Conservation (phyloP, 2,888 invertebrate species). For the Dryobota labecula region DNA sequence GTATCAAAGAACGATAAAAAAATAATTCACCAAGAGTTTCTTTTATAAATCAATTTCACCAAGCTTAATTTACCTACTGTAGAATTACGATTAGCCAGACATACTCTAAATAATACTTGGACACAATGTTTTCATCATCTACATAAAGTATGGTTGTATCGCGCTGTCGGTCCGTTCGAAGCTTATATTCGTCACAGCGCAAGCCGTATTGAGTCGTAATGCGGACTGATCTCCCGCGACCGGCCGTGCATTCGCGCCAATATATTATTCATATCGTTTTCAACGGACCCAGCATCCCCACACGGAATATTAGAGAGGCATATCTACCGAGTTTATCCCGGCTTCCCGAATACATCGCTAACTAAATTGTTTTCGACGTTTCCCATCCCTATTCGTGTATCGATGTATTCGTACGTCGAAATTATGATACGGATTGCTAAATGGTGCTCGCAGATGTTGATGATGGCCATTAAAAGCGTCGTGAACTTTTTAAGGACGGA, state of each 20-base stretch:
- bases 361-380: conserved; percentile 85
- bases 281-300: conserved; percentile 83
- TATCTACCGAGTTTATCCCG: conserved; percentile 80
- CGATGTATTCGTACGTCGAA: conserved; percentile 53
- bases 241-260: conserved; percentile 75
- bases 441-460: conserved; percentile 72
- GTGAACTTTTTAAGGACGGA: conserved; percentile 68
- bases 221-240: conserved; percentile 77
- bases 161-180: conserved; percentile 65
- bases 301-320: conserved; percentile 88
- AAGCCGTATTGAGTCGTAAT: conserved; percentile 63
- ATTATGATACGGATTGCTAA: conserved; percentile 70
- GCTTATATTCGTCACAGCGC: conserved; percentile 76
- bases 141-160: conserved; percentile 51
- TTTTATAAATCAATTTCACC: not conserved
- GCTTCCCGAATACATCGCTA: conserved; percentile 85
- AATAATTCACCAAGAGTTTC: not conserved
- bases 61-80: not conserved
- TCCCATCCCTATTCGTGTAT: conserved; percentile 59
- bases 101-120: not conserved
- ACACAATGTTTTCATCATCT: conserved; percentile 34
- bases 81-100: not conserved
- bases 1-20: not conserved
- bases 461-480: conserved; percentile 73
- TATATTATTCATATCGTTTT: conserved; percentile 89